Base-by-base conservation (phyloP, 2,888 invertebrate genomes). In the Merodon equestris region DNA sequence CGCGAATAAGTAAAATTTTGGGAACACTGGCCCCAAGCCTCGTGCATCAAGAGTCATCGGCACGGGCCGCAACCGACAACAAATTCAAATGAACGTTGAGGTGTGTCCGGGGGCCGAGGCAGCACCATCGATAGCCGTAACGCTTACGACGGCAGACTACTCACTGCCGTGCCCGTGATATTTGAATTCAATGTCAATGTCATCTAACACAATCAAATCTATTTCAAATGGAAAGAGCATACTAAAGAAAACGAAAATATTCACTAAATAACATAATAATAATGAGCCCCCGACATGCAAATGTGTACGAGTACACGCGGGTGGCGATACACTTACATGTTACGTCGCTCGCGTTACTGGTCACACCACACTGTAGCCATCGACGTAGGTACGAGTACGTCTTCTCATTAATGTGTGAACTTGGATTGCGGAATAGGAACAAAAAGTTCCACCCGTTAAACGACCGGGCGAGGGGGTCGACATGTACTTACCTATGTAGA, bases 151-250 rank as follows among this genome's bases (percentile, higher is more conserved):
- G 47, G 15, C 18, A 19, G 58, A 36, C 9, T n/a, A 47, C 57
- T 34, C 44, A 48, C 50, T 50, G 51, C 73, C 73, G 60, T 70
- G 79, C 79, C 74, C 74, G 79, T 74, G 79, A 75, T 81, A 81
- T 81, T 75, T 75, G 71, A 81, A 81, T 81, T 81, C 81, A 81
- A 81, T 81, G 81, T 81, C 81, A 81, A 81, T 81, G 81, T 81
- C 75, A 81, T 81, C 81, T 70, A 73, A 81, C 13, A 74, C 81
- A 75, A 66, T 81, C 81, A 73, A 74, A 81, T 61, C 57, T 66
- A 64, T 27, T 27, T 27, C 58, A 56, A 71, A 70, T 73, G 56
- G 51, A 75, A 74, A 34, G 54, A 73, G 56, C 44, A 12, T 47
- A 45, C 51, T 27, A 64, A 40, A 45, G 57, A 18, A 72, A 67